Conservation (phyloP, 2,797 vertebrate genomes). For the Serranus cabrilla region DNA sequence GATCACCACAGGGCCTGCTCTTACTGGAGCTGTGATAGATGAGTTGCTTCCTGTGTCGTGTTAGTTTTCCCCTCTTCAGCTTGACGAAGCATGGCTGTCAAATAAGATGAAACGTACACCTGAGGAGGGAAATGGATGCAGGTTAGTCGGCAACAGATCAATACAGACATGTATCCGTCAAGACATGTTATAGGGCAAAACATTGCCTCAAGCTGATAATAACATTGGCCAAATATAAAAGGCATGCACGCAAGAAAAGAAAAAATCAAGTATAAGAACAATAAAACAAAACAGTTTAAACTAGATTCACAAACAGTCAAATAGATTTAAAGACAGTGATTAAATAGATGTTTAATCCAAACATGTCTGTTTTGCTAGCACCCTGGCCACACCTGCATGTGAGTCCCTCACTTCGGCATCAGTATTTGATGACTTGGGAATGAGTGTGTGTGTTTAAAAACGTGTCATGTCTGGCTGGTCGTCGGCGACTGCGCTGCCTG, state of each 20-base stretch:
- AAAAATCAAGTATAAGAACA: no score
- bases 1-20: not conserved
- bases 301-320: no score
- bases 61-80: not conserved
- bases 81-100: conserved; percentile 3
- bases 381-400: no score
- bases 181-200: not conserved
- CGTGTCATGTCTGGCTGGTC: no score
- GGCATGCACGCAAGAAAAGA: not conserved
- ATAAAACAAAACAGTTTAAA: no score
- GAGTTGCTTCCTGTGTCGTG: not conserved
- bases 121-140: conserved; percentile 35
- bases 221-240: not conserved
- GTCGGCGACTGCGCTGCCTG: no score
- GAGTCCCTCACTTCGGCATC: no score
- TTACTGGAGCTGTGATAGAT: not conserved
- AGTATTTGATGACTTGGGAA: no score
- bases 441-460: no score
- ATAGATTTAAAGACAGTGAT: no score
- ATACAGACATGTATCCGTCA: not conserved
- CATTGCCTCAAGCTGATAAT: not conserved
- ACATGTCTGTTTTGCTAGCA: no score
- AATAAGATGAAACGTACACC: conserved; percentile 7
- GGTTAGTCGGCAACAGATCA: not conserved
- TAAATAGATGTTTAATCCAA: no score